These are phyloP conservation scores for Drosophila nr. medialis DNA, from an alignment of 2,888 invertebrate genomes.

Conservation along the genomic window DNA sequence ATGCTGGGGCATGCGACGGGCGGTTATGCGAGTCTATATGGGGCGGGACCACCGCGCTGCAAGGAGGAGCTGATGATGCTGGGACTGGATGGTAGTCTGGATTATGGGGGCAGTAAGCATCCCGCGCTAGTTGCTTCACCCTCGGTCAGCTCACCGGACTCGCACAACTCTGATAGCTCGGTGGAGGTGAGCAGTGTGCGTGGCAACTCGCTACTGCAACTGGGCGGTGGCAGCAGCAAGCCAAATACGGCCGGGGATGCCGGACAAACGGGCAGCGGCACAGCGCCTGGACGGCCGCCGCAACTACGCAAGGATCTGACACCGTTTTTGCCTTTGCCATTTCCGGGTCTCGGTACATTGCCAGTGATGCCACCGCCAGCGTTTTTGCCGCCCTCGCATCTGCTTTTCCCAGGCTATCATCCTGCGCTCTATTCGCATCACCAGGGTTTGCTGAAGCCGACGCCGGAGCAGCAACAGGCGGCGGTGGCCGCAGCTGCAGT, in stretches of 20 bases:
- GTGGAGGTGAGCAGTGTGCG: slow-evolving; percentile 90
- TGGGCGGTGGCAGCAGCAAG: slow-evolving; percentile 80
- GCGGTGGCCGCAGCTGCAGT: slow-evolving; percentile 80
- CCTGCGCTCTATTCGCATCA: slow-evolving; percentile 86
- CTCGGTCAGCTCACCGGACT: slow-evolving; percentile 92
- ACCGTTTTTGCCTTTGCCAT: slow-evolving; percentile 88
- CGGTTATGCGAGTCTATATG: slow-evolving; percentile 83
- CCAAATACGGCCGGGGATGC: slow-evolving; percentile 34
- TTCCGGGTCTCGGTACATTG: slow-evolving; percentile 87
- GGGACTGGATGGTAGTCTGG: slow-evolving; percentile 87
- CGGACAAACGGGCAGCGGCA: slow-evolving; percentile 38
- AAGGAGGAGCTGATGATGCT: slow-evolving; percentile 91
- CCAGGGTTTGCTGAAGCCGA: slow-evolving; percentile 83
- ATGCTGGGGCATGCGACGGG: slow-evolving; percentile 84
- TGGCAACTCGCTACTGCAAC: slow-evolving; percentile 85
- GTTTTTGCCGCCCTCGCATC: slow-evolving; percentile 87
- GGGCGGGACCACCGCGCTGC: slow-evolving; percentile 85
- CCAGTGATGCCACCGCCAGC: slow-evolving; percentile 88
- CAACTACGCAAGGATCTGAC: slow-evolving; percentile 86
- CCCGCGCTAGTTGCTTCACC: slow-evolving; percentile 86
- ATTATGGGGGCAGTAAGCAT: slow-evolving; percentile 86
- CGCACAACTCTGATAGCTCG: slow-evolving; percentile 92
- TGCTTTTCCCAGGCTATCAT: slow-evolving; percentile 88
- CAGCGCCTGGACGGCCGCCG: slow-evolving; percentile 74
- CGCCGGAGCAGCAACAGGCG: slow-evolving; percentile 82